A percentile compares a stretch with the other conserved stretches of the same genome.
phyloP scores from a whole-genome alignment of 1,140 invertebrate species.

The Magallana gigas region DNA sequence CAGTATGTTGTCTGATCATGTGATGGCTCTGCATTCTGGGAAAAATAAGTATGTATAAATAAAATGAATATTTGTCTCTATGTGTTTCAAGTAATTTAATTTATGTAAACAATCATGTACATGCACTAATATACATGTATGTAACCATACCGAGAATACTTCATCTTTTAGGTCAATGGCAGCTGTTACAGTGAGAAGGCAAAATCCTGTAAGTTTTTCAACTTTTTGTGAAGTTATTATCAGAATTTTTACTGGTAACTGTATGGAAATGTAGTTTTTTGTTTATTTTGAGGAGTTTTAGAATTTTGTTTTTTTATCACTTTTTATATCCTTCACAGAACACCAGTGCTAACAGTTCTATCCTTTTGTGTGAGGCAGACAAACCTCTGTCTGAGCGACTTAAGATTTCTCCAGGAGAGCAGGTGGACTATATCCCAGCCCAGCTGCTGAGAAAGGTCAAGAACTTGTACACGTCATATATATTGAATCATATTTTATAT shows the following conservation, averaged over 20 bases:
- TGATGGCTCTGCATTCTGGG: constrained; percentile 87
- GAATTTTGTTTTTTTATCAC: background rate
- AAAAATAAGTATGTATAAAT: constrained; percentile 64
- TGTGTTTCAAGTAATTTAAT: no score
- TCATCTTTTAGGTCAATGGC: background rate
- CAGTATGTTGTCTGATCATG: constrained; percentile 88
- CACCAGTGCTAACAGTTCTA: constrained; percentile 61
- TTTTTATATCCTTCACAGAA: background rate
- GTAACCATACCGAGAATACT: background rate
- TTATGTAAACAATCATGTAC: no score
- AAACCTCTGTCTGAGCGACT: constrained; percentile 83
- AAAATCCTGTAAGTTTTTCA: background rate
- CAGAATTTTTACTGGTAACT: background rate
- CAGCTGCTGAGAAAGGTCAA: constrained; percentile 83
- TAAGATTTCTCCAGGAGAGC: constrained; percentile 82
- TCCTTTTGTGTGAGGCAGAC: constrained; percentile 70
- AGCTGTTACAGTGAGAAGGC: background rate
- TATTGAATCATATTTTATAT: no score
- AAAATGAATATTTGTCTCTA: no score
- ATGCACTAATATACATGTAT: background rate
- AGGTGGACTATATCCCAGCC: constrained; percentile 86
- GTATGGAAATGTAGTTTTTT: background rate
- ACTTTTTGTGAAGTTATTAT: background rate
- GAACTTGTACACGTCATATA: background rate
- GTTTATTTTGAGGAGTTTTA: background rate